Evolutionary conservation across 2,797 vertebrate genomes (phyloP).

Genomic region (Silurus aristotelis): DNA sequence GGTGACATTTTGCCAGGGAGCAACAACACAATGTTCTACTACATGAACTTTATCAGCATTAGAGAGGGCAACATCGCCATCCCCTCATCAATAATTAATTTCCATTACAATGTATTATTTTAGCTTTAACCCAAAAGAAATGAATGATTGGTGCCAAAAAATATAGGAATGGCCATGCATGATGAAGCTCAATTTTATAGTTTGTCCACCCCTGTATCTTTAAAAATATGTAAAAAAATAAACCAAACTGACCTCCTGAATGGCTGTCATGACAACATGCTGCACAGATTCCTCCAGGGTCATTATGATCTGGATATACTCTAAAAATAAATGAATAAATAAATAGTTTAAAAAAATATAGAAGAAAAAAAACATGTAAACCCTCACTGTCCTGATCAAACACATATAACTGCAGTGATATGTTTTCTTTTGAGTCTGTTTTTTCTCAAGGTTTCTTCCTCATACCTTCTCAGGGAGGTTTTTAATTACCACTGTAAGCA

Average conservation of each 20-base stretch:
- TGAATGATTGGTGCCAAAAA: background rate
- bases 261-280: slow-evolving; percentile 97
- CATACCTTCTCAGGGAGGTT: no score
- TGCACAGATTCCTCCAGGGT: slow-evolving; percentile 98
- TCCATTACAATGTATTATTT: background rate
- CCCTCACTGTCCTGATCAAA: background rate
- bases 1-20: background rate
- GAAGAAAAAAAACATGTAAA: no score
- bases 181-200: background rate
- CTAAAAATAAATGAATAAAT: slow-evolving; percentile 65
- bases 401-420: background rate
- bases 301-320: slow-evolving; percentile 98
- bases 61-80: background rate
- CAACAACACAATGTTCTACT: background rate
- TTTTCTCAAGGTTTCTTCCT: no score
- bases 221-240: background rate
- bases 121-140: background rate
- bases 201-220: background rate
- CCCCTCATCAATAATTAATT: background rate
- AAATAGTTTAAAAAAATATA: no score
- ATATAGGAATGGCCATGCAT: background rate
- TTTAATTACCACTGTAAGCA: no score
- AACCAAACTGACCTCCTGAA: slow-evolving; percentile 86
- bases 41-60: background rate
- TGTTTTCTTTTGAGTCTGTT: no score